phyloP scores from a whole-genome alignment of 1,140 invertebrate genomes.

The Forficula auricularia region DNA sequence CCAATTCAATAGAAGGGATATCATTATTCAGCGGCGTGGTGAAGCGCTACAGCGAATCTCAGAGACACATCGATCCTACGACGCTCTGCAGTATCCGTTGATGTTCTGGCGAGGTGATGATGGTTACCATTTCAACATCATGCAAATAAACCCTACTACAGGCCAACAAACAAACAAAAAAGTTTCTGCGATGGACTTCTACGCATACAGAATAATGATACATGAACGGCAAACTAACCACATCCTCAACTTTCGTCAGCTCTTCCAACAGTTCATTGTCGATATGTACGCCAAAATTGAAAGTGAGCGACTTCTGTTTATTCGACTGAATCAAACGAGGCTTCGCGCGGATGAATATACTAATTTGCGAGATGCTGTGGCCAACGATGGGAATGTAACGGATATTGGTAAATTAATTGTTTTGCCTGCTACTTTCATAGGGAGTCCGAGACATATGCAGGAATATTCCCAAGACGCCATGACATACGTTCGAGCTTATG shows the following conservation, averaged over 20 bases:
- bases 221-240: slow-evolving; percentile 21
- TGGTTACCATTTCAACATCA: slow-evolving; percentile 22
- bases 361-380: slow-evolving; percentile 15
- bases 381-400: slow-evolving; percentile 20
- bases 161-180: slow-evolving; percentile 18
- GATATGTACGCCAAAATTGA: slow-evolving; percentile 24
- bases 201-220: slow-evolving; percentile 25
- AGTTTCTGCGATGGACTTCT: slow-evolving; percentile 24
- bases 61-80: slow-evolving; percentile 25
- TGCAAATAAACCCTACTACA: slow-evolving; percentile 16
- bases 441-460: slow-evolving; percentile 1
- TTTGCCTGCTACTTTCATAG: neutral
- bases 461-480: slow-evolving; percentile 1
- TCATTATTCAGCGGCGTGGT: too few species aligned
- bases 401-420: slow-evolving; percentile 17
- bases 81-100: too few species aligned
- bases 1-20: too few species aligned
- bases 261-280: slow-evolving; percentile 24
- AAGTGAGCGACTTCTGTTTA: slow-evolving; percentile 21
- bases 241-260: slow-evolving; percentile 20
- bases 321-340: slow-evolving; percentile 19
- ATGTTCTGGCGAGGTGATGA: slow-evolving; percentile 27
- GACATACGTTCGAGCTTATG: neutral
- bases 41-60: slow-evolving; percentile 15
- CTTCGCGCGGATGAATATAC: slow-evolving; percentile 20